A percentile compares a stretch with the other conserved stretches of the same genome.
These are phyloP conservation scores for Silurus asotus DNA, from an alignment of 2,113 vertebrate genomes.

Conservation along the genomic window DNA sequence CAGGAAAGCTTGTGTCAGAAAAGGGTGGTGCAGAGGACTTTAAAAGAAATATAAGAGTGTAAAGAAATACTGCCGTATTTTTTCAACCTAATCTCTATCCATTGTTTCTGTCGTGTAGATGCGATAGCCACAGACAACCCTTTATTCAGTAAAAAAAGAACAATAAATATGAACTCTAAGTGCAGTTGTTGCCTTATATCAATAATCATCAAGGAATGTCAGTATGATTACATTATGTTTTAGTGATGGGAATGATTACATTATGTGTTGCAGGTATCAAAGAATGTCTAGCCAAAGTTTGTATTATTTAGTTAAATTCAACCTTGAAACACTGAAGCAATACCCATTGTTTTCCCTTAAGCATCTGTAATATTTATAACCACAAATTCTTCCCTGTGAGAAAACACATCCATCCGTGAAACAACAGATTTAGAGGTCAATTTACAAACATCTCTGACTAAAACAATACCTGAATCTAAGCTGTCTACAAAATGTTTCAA, in stretches of 20 bases:
- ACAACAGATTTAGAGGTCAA: neutral
- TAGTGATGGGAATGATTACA: too few relatives aligned
- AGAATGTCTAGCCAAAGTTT: neutral
- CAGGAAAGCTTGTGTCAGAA: conserved; percentile 1
- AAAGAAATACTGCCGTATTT: neutral
- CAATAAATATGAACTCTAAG: neutral
- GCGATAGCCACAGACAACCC: neutral
- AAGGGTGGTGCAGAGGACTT: neutral
- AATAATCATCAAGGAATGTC: neutral
- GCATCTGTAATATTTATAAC: neutral
- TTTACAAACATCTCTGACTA: neutral
- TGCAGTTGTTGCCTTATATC: neutral
- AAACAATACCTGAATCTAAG: neutral
- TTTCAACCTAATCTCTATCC: neutral
- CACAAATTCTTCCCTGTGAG: neutral
- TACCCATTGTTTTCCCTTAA: neutral
- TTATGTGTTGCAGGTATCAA: neutral
- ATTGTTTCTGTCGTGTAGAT: neutral
- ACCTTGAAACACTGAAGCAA: neutral
- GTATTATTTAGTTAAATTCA: neutral
- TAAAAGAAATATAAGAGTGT: neutral
- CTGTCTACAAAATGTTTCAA: neutral
- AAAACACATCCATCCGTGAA: neutral
- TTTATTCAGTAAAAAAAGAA: neutral
- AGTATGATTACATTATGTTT: too few relatives aligned